Conservation (phyloP, 2,113 vertebrate genomes). For the Piprites chloris region DNA sequence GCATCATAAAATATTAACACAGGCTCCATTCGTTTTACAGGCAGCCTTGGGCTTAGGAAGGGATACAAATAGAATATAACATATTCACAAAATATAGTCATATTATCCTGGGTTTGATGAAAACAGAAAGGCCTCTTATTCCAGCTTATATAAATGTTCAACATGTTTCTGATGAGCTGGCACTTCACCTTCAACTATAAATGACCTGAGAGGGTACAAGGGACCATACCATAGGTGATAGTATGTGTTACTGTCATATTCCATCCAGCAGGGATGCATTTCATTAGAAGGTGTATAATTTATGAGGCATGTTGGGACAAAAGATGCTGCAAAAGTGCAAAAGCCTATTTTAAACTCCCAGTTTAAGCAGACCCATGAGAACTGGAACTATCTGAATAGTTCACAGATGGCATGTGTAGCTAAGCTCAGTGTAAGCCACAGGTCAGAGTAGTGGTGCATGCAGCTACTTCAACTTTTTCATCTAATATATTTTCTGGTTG, state of each 20-base stretch:
- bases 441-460: not conserved
- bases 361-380: not conserved
- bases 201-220: not conserved
- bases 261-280: not conserved
- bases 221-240: not conserved
- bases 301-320: not conserved
- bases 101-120: not conserved
- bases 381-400: not conserved
- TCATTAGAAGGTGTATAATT: not conserved
- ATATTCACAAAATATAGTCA: not conserved
- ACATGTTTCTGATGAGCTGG: not conserved
- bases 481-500: not conserved
- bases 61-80: not conserved
- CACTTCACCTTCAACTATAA: not conserved
- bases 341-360: not conserved
- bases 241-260: not conserved
- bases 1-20: not conserved
- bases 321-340: not conserved
- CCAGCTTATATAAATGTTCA: not conserved
- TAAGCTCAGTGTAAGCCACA: not conserved
- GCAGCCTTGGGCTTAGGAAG: not conserved
- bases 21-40: not conserved
- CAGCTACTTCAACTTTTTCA: not conserved
- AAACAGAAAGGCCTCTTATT: not conserved
- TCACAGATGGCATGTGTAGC: fast-evolving